phyloP scores from a whole-genome alignment of 2,113 vertebrate species.

The Silurus meridionalis region DNA sequence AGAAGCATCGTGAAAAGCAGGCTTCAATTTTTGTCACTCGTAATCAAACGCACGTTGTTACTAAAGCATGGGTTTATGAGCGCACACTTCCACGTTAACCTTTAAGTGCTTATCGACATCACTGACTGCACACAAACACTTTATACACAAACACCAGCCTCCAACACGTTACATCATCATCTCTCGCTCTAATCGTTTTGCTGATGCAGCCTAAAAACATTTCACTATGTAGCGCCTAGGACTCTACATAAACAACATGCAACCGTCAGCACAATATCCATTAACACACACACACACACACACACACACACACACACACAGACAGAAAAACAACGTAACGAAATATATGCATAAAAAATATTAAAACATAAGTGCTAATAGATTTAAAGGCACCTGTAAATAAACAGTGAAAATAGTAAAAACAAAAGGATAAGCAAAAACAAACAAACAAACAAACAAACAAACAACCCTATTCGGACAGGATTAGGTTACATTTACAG shows the following conservation, averaged over 20 bases:
- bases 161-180: not conserved
- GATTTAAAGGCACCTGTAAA: constrained; percentile 34
- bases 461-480: not conserved
- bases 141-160: not conserved
- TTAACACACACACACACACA: constrained; percentile 17
- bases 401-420: constrained; percentile 17
- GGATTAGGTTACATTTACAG: not conserved
- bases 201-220: constrained; percentile 45
- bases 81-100: constrained; percentile 23
- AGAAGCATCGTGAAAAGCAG: constrained; percentile 29
- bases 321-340: constrained; percentile 14
- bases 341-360: not conserved
- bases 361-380: constrained; percentile 31
- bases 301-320: not conserved
- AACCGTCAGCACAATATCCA: constrained; percentile 22
- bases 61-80: constrained; percentile 41
- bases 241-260: constrained; percentile 46
- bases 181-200: not conserved
- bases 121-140: constrained; percentile 41
- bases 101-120: constrained; percentile 18
- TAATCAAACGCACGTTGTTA: not conserved
- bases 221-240: constrained; percentile 30
- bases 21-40: not conserved
- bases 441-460: not conserved
- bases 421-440: not conserved